Evolutionary conservation across 2,888 invertebrate species (phyloP).

Genomic region (Steinernema hermaphroditum): DNA sequence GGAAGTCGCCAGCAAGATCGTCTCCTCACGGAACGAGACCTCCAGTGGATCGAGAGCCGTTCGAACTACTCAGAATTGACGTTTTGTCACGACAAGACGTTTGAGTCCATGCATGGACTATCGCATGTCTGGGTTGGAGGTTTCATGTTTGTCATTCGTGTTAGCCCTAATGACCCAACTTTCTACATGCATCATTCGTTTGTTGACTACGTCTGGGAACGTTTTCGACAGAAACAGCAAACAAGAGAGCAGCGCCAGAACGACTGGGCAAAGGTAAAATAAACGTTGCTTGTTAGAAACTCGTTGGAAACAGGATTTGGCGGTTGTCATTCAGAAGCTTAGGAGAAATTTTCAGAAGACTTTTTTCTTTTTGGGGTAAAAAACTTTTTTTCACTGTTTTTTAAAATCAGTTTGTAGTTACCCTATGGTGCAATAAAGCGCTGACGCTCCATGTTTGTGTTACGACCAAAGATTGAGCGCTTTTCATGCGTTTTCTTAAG

Average conservation of each 20-base stretch:
- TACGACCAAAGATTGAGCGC: too few species aligned
- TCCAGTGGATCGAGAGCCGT: conserved; percentile 58
- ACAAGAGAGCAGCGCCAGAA: conserved; percentile 56
- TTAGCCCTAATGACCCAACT: conserved; percentile 51
- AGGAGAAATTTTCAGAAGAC: too few species aligned
- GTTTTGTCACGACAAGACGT: conserved; percentile 65
- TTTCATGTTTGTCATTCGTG: conserved; percentile 66
- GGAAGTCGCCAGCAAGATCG: conserved; percentile 61
- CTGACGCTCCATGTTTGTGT: too few species aligned
- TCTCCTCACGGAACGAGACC: conserved; percentile 58
- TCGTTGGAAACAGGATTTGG: too few species aligned
- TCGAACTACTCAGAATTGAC: conserved; percentile 58
- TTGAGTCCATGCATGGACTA: conserved; percentile 64
- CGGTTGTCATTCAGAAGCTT: too few species aligned
- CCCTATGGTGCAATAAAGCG: too few species aligned
- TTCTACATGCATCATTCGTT: conserved; percentile 66
- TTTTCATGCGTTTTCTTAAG: too few species aligned
- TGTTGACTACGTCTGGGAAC: conserved; percentile 65
- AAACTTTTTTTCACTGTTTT: too few species aligned
- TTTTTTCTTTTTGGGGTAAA: too few species aligned
- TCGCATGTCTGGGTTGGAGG: conserved; percentile 66
- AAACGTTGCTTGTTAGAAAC: too few species aligned
- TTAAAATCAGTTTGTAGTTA: too few species aligned
- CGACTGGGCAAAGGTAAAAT: conserved; percentile 53
- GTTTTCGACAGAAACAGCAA: conserved; percentile 60